These are phyloP conservation scores for Acleris cristana DNA, from an alignment of 2,888 invertebrate species.

Conservation along the genomic window DNA sequence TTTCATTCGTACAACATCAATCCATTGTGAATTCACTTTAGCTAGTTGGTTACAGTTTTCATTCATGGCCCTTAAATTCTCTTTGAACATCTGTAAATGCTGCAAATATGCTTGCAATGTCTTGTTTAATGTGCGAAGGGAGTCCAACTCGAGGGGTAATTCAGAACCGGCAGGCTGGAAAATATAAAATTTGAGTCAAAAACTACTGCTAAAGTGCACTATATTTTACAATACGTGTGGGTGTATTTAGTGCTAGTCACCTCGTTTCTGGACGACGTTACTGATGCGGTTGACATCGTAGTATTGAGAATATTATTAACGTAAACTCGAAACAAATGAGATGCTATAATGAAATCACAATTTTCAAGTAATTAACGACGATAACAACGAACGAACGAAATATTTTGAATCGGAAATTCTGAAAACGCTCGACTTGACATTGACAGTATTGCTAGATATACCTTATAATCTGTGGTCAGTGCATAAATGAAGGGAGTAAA, in stretches of 20 bases:
- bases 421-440: background rate
- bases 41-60: constrained; percentile 60
- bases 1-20: constrained; percentile 50
- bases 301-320: background rate
- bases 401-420: background rate
- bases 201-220: background rate
- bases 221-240: background rate
- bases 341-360: constrained; percentile 3
- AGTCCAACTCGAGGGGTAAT: constrained; percentile 57
- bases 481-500: no score
- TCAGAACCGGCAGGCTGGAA: constrained; percentile 40
- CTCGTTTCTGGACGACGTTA: constrained; percentile 53
- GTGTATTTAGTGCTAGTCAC: no score
- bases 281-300: constrained; percentile 52
- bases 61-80: constrained; percentile 55
- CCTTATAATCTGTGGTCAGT: no score
- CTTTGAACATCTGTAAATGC: constrained; percentile 57
- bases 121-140: constrained; percentile 59
- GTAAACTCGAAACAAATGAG: background rate
- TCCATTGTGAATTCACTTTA: constrained; percentile 67
- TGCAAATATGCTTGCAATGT: constrained; percentile 61
- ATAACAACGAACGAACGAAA: background rate
- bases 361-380: background rate
- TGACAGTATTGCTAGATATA: no score
- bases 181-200: constrained; percentile 16